Evolutionary conservation across 2,888 invertebrate genomes (phyloP).

Genomic region (Metopia argyrocephala): DNA sequence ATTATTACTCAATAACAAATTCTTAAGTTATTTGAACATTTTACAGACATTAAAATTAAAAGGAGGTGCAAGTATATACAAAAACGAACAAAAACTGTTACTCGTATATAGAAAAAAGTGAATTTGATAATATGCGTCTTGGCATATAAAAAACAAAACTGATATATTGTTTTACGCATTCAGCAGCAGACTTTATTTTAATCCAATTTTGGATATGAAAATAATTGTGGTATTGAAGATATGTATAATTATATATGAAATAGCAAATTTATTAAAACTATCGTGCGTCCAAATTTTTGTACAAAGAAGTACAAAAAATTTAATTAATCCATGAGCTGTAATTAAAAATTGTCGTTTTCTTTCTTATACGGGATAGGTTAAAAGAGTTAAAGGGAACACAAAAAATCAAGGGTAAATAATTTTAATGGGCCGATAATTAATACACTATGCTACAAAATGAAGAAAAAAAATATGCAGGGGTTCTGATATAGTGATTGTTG

Average conservation of each 20-base stretch:
- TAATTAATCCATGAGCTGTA: too few relatives aligned
- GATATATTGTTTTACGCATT: background rate
- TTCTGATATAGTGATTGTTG: too few relatives aligned
- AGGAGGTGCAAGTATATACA: background rate
- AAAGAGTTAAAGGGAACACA: too few relatives aligned
- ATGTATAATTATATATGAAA: background rate
- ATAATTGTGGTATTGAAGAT: background rate
- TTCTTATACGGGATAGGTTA: too few relatives aligned
- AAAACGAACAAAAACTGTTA: background rate
- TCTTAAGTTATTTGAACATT: slow-evolving; percentile 9
- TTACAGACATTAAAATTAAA: slow-evolving; percentile 3
- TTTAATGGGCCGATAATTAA: too few relatives aligned
- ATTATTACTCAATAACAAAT: slow-evolving; percentile 45
- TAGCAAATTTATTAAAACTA: too few relatives aligned
- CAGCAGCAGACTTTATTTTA: background rate
- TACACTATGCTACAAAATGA: too few relatives aligned
- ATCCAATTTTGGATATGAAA: background rate
- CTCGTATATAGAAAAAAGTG: background rate
- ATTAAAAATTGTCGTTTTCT: too few relatives aligned
- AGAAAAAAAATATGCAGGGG: too few relatives aligned
- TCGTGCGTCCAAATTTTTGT: too few relatives aligned
- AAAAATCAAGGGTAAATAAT: too few relatives aligned
- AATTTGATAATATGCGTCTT: background rate
- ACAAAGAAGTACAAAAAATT: too few relatives aligned
- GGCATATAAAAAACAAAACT: background rate